A percentile compares a stretch with the other conserved stretches of the same genome.
phyloP scores from a whole-genome alignment of 2,888 invertebrate species.

The Alitta virens region DNA sequence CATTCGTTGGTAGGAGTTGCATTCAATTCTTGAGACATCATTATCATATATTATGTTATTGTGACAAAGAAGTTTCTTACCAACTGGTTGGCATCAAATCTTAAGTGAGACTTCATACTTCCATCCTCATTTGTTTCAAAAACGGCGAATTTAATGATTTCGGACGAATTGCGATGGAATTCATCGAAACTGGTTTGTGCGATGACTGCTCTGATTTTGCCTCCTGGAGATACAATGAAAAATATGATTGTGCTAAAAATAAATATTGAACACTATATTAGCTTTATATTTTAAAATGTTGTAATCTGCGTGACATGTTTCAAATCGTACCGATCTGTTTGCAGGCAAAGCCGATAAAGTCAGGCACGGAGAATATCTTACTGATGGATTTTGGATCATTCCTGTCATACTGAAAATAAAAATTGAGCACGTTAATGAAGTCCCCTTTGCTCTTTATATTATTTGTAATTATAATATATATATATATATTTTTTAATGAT shows the following conservation, averaged over 20 bases:
- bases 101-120: slow-evolving; percentile 3
- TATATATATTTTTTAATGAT: neutral
- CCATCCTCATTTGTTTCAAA: slow-evolving; percentile 36
- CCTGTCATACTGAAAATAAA: slow-evolving; percentile 34
- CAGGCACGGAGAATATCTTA: slow-evolving; percentile 48
- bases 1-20: too few species aligned
- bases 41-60: too few species aligned
- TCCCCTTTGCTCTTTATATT: too few species aligned
- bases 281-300: too few species aligned
- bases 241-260: too few species aligned
- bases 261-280: too few species aligned
- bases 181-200: slow-evolving; percentile 48
- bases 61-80: slow-evolving; percentile 5
- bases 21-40: too few species aligned
- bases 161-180: slow-evolving; percentile 47
- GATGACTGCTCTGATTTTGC: slow-evolving; percentile 44
- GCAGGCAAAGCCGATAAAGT: slow-evolving; percentile 52
- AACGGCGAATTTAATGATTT: slow-evolving; percentile 46
- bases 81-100: slow-evolving; percentile 20
- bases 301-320: too few species aligned
- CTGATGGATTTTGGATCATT: slow-evolving; percentile 35
- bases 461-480: neutral
- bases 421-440: neutral
- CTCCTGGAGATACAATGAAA: slow-evolving; percentile 33
- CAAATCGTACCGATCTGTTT: slow-evolving; percentile 40